Base-by-base conservation (phyloP, 2,888 invertebrate species). In the Sylvicola cinctus region DNA sequence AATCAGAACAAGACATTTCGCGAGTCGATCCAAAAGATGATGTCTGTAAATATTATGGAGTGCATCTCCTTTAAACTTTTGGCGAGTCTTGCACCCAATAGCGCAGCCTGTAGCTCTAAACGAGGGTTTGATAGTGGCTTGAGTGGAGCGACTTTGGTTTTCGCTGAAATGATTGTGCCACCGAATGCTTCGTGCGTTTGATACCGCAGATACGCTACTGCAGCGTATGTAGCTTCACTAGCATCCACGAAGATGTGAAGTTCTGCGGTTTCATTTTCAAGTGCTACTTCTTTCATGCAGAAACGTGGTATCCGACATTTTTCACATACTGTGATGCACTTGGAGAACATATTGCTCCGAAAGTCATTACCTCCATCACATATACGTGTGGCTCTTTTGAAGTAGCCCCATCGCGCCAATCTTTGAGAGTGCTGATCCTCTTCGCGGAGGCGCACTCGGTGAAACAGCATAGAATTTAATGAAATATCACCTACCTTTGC, bases 121-220 rank as follows among this genome's bases (percentile, higher is more conserved):
- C 16, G 30, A 12, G 35, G 35, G n/a, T 31, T 25, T 14, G 35
- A 30, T 7, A 31, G 3, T 8, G 16, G 14, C 15, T 35, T 35
- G 2, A 35, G 11, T 14, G 35, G 35, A 2, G 35, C 35, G 2
- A 35, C 35, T 12, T 14, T 35, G 6, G 31, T 14, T 14, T 35
- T 35, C 10, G 31, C 16, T 8, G 13, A 8, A 2, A 34, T n/a
- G 4, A 13, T 17, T 2, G 14, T 2, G 4, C 29, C 29, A 4
- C 4, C 11, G 2, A 34, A 4, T 4, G 12, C 3, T 12, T 29
- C 17, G 3, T 12, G 8, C 4, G 3, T 3, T 12, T 28, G 8
- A n/a, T 29, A 16, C 2, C 34, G 4, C n/a, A 12, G n/a, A n/a
- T n/a, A n/a, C n/a, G n/a, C n/a, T n/a, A n/a, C n/a, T n/a, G n/a